These are phyloP conservation scores for Hippocampus comes DNA, from an alignment of 2,113 vertebrate species.

Conservation along the genomic window DNA sequence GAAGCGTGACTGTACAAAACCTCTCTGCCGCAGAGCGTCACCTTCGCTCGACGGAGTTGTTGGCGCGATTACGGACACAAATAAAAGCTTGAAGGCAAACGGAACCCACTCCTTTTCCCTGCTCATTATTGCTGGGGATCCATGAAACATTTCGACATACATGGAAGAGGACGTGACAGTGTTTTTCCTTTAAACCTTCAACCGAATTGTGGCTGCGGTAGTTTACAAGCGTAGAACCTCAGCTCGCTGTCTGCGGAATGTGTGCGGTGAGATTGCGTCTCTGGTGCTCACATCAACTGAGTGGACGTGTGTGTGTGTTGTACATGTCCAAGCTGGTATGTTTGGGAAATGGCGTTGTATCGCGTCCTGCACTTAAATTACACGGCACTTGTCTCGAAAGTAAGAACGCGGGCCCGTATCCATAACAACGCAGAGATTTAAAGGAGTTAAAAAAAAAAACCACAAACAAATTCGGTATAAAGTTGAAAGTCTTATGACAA, in stretches of 20 bases:
- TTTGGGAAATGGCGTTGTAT: neutral
- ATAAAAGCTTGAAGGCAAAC: neutral
- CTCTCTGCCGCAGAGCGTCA: too few relatives aligned
- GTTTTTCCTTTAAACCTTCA: neutral
- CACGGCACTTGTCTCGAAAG: neutral
- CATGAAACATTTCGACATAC: neutral
- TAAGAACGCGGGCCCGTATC: neutral
- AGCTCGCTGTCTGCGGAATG: slow-evolving; percentile 31
- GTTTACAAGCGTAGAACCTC: neutral
- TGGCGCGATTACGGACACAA: neutral
- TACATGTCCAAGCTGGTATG: slow-evolving; percentile 4
- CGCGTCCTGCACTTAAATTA: neutral
- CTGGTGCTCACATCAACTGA: slow-evolving; percentile 38
- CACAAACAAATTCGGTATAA: too few relatives aligned
- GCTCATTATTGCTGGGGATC: slow-evolving; percentile 32
- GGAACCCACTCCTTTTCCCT: slow-evolving; percentile 4
- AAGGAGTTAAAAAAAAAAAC: too few relatives aligned
- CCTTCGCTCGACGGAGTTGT: neutral
- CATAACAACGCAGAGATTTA: neutral
- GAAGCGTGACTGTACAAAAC: too few relatives aligned
- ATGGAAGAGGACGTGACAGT: neutral
- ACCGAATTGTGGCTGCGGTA: neutral
- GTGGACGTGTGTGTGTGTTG: slow-evolving; percentile 14
- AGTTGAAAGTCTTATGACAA: too few relatives aligned
- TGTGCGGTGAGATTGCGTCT: slow-evolving; percentile 33